Base-by-base conservation (phyloP, 2,888 invertebrate species). In the Lepidochrysops patricia region DNA sequence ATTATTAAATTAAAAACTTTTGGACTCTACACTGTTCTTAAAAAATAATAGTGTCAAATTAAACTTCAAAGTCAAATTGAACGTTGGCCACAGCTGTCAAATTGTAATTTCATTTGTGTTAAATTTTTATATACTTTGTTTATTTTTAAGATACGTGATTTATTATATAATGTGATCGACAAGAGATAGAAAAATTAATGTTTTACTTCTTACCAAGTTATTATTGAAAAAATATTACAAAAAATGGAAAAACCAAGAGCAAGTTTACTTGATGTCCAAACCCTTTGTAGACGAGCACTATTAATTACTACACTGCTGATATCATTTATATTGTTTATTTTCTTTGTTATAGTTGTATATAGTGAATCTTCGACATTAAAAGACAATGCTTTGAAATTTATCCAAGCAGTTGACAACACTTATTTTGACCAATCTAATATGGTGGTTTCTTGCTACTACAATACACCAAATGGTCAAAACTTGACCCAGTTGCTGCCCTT, bases 371-470 rank as follows among this genome's bases (percentile, higher is more conserved):
- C 19, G 9, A 19, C 27, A 29, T 9, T 15, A 4, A 54, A 19
- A 32, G n/a, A 19, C 4, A 19, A 19, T 19, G 23, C 29, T 15
- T 4, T 19, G 7, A 54, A 54, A 19, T 19, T 5, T 32, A 54
- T 9, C 15, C 29, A 29, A 9, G 12, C 12, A 54, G 12, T 15
- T 29, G 9, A 54, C 13, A 27, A 29, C 27, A 15, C 12, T 12
- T 32, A 29, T 54, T 32, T 15, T 19, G 54, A 54, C 15, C 27
- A 54, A 32, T 29, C 19, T 1, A 62, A 67, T 19, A 75, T 67
- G 60, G 79, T 85, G n/a, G 71, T 87, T 5, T 77, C 94, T 9
- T 96, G 95, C 73, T 96, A 96, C 80, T 95, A 94, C 79, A 90
- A 91, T 65, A 86, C 91, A 63, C 92, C 93, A 3, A 69, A 66